A percentile compares a stretch with the other conserved stretches of the same genome.
phyloP scores from a whole-genome alignment of 2,113 vertebrate genomes.

The Thinocorus orbignyianus region DNA sequence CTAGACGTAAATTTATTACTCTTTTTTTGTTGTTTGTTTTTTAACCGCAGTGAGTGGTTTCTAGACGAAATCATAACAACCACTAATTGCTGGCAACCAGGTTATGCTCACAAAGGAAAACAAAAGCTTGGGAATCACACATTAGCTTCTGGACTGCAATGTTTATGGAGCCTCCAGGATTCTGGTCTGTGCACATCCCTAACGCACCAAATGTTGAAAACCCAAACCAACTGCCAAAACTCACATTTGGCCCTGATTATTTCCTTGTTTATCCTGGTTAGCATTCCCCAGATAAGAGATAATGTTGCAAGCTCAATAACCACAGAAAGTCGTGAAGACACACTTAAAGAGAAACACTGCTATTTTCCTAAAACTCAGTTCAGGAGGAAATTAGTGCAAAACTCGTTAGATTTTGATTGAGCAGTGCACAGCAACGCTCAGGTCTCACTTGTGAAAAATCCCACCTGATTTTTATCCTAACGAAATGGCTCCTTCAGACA shows the following conservation, averaged over 20 bases:
- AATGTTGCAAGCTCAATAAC: conserved; percentile 33
- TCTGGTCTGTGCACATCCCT: background rate
- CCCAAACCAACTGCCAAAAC: conserved; percentile 44
- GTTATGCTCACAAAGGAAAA: conserved; percentile 19
- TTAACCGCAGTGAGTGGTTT: background rate
- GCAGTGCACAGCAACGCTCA: background rate
- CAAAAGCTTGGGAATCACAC: background rate
- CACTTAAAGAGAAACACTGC: background rate
- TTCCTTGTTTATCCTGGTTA: conserved; percentile 54
- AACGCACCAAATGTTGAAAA: conserved; percentile 26
- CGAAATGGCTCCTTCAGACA: background rate
- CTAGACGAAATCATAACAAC: background rate
- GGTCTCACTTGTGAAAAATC: background rate
- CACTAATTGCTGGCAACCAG: background rate
- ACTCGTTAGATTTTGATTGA: background rate
- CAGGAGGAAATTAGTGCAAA: background rate
- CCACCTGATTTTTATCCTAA: background rate
- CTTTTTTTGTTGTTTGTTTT: background rate
- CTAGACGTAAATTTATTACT: background rate
- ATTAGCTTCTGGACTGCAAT: background rate
- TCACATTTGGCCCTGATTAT: conserved; percentile 57
- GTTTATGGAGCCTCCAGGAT: conserved; percentile 32
- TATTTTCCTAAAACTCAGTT: background rate
- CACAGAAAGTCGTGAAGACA: background rate
- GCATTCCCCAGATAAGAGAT: conserved; percentile 48